phyloP scores from a whole-genome alignment of 2,888 invertebrate genomes.

The Heliothis peltigera region DNA sequence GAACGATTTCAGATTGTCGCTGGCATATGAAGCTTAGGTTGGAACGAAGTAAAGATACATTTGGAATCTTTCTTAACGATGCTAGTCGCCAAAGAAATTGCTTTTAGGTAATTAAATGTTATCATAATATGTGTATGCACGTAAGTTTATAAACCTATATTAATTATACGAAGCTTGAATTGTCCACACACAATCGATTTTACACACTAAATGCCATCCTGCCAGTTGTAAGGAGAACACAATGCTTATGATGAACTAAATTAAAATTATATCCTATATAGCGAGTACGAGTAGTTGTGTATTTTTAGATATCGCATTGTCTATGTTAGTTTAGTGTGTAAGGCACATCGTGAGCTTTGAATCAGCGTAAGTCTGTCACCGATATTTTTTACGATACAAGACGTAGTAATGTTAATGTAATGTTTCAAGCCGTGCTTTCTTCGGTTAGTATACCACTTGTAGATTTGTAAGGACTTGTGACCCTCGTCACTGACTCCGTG shows the following conservation, averaged over 20 bases:
- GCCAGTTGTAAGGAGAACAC: slow-evolving; percentile 85
- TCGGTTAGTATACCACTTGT: slow-evolving; percentile 72
- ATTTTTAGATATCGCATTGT: slow-evolving; percentile 90
- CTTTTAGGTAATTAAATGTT: slow-evolving; percentile 87
- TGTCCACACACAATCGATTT: slow-evolving; percentile 89
- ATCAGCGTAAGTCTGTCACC: slow-evolving; percentile 84
- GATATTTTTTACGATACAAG: slow-evolving; percentile 82
- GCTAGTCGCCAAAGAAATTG: slow-evolving; percentile 87
- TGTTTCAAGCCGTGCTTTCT: slow-evolving; percentile 79
- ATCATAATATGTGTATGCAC: slow-evolving; percentile 85
- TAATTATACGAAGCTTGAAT: slow-evolving; percentile 87
- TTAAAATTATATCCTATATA: slow-evolving; percentile 85
- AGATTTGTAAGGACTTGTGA: slow-evolving; percentile 71
- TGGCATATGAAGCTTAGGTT: slow-evolving; percentile 55
- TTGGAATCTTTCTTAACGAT: slow-evolving; percentile 89
- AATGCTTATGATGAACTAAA: slow-evolving; percentile 89
- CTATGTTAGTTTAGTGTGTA: slow-evolving; percentile 88
- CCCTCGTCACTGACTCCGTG: slow-evolving; percentile 58
- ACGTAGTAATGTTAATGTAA: slow-evolving; percentile 73
- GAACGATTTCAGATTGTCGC: slow-evolving; percentile 49
- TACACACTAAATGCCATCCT: slow-evolving; percentile 88
- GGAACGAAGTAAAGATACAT: slow-evolving; percentile 68
- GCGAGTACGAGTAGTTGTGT: slow-evolving; percentile 86
- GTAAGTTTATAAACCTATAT: slow-evolving; percentile 81
- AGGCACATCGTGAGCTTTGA: slow-evolving; percentile 88